These are phyloP conservation scores for Daubentonia madagascariensis DNA, from an alignment of 2,113 vertebrate genomes.

Conservation along the genomic window DNA sequence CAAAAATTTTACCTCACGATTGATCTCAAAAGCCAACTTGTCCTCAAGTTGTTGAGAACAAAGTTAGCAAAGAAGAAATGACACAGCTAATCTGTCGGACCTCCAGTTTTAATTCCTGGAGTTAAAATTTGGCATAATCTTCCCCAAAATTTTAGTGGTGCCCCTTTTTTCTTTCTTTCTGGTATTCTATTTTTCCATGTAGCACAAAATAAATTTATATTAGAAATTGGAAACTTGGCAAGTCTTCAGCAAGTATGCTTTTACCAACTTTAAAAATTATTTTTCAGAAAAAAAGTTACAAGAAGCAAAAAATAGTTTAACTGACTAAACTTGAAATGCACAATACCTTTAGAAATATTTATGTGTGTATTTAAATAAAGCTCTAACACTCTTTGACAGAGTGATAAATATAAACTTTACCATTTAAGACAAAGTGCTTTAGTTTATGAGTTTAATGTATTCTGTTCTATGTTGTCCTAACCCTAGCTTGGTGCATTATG, in stretches of 20 bases:
- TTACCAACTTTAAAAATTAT: slow-evolving; percentile 16
- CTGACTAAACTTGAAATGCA: background rate
- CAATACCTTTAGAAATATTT: background rate
- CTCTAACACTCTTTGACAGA: background rate
- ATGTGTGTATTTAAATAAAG: background rate
- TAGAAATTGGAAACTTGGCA: background rate
- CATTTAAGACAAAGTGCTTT: background rate
- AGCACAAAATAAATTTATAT: background rate
- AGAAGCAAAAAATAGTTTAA: background rate
- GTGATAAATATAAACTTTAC: background rate
- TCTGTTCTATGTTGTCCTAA: background rate
- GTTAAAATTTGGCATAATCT: background rate
- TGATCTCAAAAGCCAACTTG: background rate
- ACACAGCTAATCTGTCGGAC: background rate
- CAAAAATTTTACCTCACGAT: background rate
- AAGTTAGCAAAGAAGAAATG: background rate
- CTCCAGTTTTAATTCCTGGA: background rate
- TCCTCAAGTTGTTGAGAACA: background rate
- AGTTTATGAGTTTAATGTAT: background rate
- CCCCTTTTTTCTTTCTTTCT: background rate
- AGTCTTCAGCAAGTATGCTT: background rate
- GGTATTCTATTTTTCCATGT: background rate
- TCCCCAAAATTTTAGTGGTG: background rate
- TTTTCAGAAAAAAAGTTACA: background rate
- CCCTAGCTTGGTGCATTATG: background rate